Base-by-base conservation (phyloP, 2,888 invertebrate genomes). In the Vesta saturnalis region DNA sequence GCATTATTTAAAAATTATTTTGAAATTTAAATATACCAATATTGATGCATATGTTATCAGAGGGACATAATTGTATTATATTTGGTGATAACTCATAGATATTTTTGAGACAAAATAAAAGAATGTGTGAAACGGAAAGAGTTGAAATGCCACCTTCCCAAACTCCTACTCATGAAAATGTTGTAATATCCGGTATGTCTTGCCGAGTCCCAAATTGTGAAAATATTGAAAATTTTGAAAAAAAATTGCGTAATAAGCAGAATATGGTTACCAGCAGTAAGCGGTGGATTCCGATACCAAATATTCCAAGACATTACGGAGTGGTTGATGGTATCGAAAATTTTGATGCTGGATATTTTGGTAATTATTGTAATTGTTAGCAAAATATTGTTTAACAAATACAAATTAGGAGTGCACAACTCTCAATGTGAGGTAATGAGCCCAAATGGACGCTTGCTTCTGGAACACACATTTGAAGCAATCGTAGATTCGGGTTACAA, bases 181-280 rank as follows among this genome's bases (percentile, higher is more conserved):
- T n/a, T n/a, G n/a, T n/a, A n/a, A n/a, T n/a, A n/a, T n/a, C n/a
- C n/a, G 77, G 77, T 0, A 84, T 91, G 12, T 86, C 92, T 0
- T 92, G 92, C 0, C 86, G 90, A 78, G 92, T 92, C 82, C 95
- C 96, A 0, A 90, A 94, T 76, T 92, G 93, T 0, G 88, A 91
- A 71, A 91, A 91, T 75, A 88, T 94, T 61, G 83, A 87, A 56
- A 90, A 94, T 74, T 89, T 94, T 46, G 85, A 88, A 78, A 85
- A 91, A 59, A 91, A 91, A 77, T 85, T 95, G 14, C 89, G 91
- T 76, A 90, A 91, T 78, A 92, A 92, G 82, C 89, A 92, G 74
- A 95, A 97, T 79, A 89, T 96, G 86, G 90, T 95, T 65, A 93
- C 94, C 62, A 92, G 90, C 19, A 89, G 89, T 71, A 87, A 91